Evolutionary conservation across 2,888 invertebrate genomes (phyloP).

Genomic region (Clunio marinus): DNA sequence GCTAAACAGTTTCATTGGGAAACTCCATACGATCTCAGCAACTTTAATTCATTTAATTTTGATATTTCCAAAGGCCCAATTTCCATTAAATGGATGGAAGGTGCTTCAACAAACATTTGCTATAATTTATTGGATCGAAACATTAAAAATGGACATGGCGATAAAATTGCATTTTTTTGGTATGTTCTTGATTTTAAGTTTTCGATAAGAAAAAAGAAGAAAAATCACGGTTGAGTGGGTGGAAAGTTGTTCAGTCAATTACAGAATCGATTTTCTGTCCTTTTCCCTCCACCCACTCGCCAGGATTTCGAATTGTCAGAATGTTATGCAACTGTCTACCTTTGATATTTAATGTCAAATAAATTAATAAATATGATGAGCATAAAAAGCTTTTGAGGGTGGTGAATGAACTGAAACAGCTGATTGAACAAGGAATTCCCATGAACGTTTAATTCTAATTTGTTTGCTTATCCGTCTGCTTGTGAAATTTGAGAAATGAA

Average conservation of each 20-base stretch:
- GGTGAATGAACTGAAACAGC: too few species aligned
- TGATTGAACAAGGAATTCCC: too few species aligned
- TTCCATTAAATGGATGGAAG: conserved; percentile 91
- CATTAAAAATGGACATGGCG: conserved; percentile 81
- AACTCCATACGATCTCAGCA: conserved; percentile 65
- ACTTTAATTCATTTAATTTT: conserved; percentile 88
- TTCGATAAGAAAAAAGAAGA: not conserved
- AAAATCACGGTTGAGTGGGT: not conserved
- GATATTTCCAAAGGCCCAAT: conserved; percentile 83
- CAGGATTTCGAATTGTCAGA: not conserved
- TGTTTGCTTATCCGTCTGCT: too few species aligned
- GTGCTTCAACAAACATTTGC: conserved; percentile 89
- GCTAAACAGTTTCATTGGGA: conserved; percentile 94
- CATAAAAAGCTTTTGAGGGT: too few species aligned
- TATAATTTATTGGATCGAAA: conserved; percentile 93
- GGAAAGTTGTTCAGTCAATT: not conserved
- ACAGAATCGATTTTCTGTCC: conserved; percentile 15
- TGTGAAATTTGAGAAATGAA: too few species aligned
- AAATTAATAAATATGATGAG: too few species aligned
- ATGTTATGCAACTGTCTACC: conserved; percentile 4
- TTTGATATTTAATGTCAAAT: too few species aligned
- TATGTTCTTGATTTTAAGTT: conserved; percentile 54
- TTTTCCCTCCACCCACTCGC: conserved; percentile 20
- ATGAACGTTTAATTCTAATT: too few species aligned
- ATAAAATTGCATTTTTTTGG: conserved; percentile 93